Evolutionary conservation across 30 jellyfish, hydroid and myxozoan species (phyloP), one percentile per base, ranked within the genome.

Genomic region (Catostylus mosaicus): DNA sequence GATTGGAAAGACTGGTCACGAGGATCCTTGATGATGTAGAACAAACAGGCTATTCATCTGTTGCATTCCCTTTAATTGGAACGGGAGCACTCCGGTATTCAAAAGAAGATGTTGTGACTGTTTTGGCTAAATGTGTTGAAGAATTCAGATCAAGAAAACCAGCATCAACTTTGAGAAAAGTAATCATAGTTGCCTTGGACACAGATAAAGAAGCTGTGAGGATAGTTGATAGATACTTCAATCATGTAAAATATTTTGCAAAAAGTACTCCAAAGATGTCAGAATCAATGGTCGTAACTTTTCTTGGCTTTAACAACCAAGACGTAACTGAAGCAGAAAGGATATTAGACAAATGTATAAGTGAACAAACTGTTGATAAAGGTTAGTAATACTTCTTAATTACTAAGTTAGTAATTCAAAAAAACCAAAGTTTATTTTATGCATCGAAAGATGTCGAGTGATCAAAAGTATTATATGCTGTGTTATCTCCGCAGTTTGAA

Each of bases 51-150:
- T 33, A 26, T 43, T 19, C n/a, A 3, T 64, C 77, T 2, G 38
- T 64, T 27, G 77, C 77, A 19, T 8, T 64, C 6, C 77, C 77
- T 1, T 19, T 64, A 54, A 22, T 64, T 64, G 77, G 77, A 64
- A 64, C 50, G 5, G 50, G 77, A 31, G 52, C 52, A 16, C 50
- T 1, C 9, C 32, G 14, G 19, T 64, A 64, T 43, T n/a, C 32
- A 19, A 22, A 24, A 27, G 56, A 64, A 1, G 23, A n/a, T 22
- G 77, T 64, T 19, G 46, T 31, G 2, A 36, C 3, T n/a, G 56
- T 1, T 11, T 26, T 64, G 1, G 32, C 20, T 23, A 31, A 30
- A 27, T 26, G 77, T 30, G 6, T 64, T 19, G 54, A 64, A 43
- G 3, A 31, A 1, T 31, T 24, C 24, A 3, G 14, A 7, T 2